Base-by-base conservation (phyloP, 92 coral and sea anemone species). In the Porites lobata region DNA sequence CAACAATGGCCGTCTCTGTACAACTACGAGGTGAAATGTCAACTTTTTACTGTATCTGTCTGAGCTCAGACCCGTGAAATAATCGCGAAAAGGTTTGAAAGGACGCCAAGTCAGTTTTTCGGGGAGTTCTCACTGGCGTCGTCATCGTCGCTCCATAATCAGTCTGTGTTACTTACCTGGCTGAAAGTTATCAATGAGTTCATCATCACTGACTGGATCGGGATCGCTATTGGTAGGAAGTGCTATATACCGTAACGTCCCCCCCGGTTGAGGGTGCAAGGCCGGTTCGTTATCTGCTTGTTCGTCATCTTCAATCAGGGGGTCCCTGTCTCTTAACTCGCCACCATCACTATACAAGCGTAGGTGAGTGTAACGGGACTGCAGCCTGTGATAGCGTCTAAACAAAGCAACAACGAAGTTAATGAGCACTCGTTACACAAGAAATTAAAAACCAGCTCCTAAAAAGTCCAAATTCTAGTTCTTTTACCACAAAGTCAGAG, bases 271-370 rank as follows among this genome's bases (percentile, higher is more conserved):
- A 50, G 80, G 87, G 13, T 73, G 64, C 54, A 83, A 47, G 8
- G 61, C 32, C 10, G 26, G 67, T 17, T 83, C 87, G 62, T 59
- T 26, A 19, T 83, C 87, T 58, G 61, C 2, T 15, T 77, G 69
- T 6, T 22, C 17, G 1, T 83, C 79, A 64, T 83, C 63, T 50
- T 20, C 79, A 6, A 83, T 17, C 80, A 83, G 17, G 26, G 87
- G 87, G 79, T 83, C 87, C 72, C 80, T 61, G 87, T 83, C 87
- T 56, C 87, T 43, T 6, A 83, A 65, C 67, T 83, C 70, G 47
- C 22, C 87, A 12, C 87, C 87, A 13, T 73, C 87, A 61, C 87
- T 83, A 43, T 72, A 72, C 57, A 83, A 63, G 6, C 87, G 87
- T 62, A 83, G 32, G 57, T 74, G 87, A 62, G 87, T 59, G 80